Conservation (phyloP, 1,140 invertebrate genomes). For the Neodiprion fabricii region DNA sequence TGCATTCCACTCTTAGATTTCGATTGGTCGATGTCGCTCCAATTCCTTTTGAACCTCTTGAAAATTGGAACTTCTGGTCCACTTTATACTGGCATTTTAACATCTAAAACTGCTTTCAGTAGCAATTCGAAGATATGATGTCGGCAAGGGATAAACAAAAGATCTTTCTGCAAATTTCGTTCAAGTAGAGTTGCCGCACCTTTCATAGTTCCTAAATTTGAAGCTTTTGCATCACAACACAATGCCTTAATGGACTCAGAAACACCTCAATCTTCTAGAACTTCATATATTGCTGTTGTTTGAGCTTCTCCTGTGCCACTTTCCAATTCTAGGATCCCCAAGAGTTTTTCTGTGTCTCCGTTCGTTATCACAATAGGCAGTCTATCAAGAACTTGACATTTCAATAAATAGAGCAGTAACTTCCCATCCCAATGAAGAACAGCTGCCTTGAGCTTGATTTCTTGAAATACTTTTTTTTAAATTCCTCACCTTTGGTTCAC, state of each 20-base stretch:
- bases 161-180: constrained; percentile 14
- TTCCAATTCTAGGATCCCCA: constrained; percentile 16
- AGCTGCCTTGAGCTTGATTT: neutral
- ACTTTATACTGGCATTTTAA: no score
- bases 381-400: neutral
- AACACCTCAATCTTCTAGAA: constrained; percentile 17
- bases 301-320: constrained; percentile 17
- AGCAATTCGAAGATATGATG: no score
- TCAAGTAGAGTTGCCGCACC: constrained; percentile 14
- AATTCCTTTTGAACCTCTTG: no score
- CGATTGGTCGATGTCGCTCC: no score
- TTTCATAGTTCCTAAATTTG: constrained; percentile 18
- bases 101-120: no score
- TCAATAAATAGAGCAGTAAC: neutral
- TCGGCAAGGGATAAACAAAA: no score
- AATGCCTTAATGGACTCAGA: constrained; percentile 18
- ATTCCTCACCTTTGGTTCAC: no score
- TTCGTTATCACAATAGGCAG: constrained; percentile 17
- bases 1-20: no score
- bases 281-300: constrained; percentile 18
- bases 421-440: neutral
- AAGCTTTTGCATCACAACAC: constrained; percentile 19
- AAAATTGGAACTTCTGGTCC: no score
- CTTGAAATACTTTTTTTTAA: no score
- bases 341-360: constrained; percentile 21